A percentile compares a stretch with the other conserved stretches of the same genome.
phyloP scores from a whole-genome alignment of 2,113 vertebrate species.

The Zosterops hypoxanthus region DNA sequence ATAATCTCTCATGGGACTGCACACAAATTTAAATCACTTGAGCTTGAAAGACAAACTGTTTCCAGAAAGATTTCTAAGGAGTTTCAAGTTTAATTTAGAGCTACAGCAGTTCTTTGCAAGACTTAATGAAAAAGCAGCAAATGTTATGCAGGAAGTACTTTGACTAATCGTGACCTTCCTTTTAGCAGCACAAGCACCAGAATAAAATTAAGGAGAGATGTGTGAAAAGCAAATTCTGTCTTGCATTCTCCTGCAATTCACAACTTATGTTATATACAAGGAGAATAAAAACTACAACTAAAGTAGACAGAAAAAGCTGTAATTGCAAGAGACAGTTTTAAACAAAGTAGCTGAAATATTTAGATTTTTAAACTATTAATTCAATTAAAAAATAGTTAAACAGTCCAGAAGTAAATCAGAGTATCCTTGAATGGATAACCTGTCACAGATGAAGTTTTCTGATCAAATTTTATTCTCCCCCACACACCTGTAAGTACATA shows the following conservation, averaged over 20 bases:
- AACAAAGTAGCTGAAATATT: neutral
- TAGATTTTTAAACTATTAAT: neutral
- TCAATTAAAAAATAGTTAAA: neutral
- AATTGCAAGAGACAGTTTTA: neutral
- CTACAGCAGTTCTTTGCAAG: neutral
- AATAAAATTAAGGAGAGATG: neutral
- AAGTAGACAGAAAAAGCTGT: neutral
- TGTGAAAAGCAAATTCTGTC: neutral
- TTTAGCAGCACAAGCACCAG: neutral
- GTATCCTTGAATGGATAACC: neutral
- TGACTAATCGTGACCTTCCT: neutral
- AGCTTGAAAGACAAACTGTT: neutral
- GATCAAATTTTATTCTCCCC: neutral
- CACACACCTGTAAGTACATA: neutral
- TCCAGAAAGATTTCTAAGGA: neutral
- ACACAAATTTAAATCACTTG: neutral
- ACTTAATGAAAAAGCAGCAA: slow-evolving; percentile 7
- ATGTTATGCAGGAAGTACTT: neutral
- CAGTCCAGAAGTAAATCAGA: neutral
- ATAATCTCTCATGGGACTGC: neutral
- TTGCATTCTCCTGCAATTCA: neutral
- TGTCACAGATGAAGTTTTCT: neutral
- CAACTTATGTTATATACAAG: neutral
- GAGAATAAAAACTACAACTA: neutral
- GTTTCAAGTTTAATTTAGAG: neutral